Evolutionary conservation across 1,140 invertebrate genomes (phyloP), one percentile per base, ranked within the genome.

Genomic region (Idris sp.): DNA sequence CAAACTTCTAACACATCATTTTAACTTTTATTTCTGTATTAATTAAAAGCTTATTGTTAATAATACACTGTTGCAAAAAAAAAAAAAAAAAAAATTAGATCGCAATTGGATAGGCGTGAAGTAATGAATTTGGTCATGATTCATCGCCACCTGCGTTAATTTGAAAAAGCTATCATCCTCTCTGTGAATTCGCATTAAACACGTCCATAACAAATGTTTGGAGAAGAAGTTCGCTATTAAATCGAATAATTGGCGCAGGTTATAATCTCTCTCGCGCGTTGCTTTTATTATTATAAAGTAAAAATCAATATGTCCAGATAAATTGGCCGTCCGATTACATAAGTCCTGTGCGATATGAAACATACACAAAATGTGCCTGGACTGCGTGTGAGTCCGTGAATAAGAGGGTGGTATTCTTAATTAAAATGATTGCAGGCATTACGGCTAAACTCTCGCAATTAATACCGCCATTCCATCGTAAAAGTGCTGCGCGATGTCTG

Each of bases 341-440:
- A 74, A 77, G 67, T 43, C 33, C 16, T 3, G 10, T 43, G 64
- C 58, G 30, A 36, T 77, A 77, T 56, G 43, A 76, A 76, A 71
- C 73, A n/a, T n/a, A n/a, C n/a, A 65, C 67, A 68, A 77, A 76
- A 75, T 59, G 43, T 19, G 25, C 13, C 28, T 9, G 59, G 40
- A 33, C 30, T 33, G 31, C 49, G 59, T 62, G 58, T 35, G 51
- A 67, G 72, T 22, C 35, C 49, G 62, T 56, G 69, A 73, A 68
- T 46, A 16, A 56, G 36, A 58, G 59, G 67, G 73, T 65, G 67
- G 61, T 78, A 79, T 83, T 83, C 80, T 84, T 84, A 85, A 85
- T 85, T 84, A 83, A 83, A 83, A 84, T 85, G 82, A 85, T 85
- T 85, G 79, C 83, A 71, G 75, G 78, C 81, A 81, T 83, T 85